Conservation (phyloP, 1,140 invertebrate genomes). For the Drosophila santomea region DNA sequence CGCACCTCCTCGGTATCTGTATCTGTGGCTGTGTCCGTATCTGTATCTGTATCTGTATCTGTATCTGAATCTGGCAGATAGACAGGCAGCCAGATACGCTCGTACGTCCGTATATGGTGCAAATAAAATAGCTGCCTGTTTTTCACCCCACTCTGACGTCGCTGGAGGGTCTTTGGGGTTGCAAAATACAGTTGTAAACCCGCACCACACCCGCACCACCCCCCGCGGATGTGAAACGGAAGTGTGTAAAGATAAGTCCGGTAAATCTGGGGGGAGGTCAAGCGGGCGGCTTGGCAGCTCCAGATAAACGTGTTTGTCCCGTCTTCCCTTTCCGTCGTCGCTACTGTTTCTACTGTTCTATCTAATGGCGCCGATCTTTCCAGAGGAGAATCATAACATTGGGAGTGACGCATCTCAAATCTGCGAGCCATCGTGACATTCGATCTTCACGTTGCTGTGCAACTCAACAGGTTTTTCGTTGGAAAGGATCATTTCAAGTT, state of each 20-base stretch:
- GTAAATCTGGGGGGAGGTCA: slow-evolving; percentile 1
- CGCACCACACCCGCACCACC: neutral
- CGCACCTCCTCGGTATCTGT: slow-evolving; percentile 19
- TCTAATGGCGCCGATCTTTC: neutral
- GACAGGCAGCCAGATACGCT: slow-evolving; percentile 10
- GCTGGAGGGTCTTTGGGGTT: slow-evolving; percentile 9
- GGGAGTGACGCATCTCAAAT: neutral
- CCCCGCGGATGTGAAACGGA: slow-evolving; percentile 74
- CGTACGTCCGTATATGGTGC: slow-evolving; percentile 49
- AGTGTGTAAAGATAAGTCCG: slow-evolving; percentile 73
- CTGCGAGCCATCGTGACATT: neutral
- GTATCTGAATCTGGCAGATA: slow-evolving; percentile 20
- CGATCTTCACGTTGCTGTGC: neutral
- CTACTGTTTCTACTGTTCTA: neutral
- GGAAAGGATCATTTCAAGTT: neutral
- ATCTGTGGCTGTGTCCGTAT: neutral
- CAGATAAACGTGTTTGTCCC: slow-evolving; percentile 20
- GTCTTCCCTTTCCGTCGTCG: neutral
- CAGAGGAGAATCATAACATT: neutral
- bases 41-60: slow-evolving; percentile 12
- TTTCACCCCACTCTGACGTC: slow-evolving; percentile 37
- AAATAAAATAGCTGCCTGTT: slow-evolving; percentile 51
- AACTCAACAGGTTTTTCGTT: neutral
- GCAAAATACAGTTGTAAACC: slow-evolving; percentile 79
- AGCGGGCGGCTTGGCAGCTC: neutral